Conservation (phyloP, 1,140 invertebrate genomes). For the Eueides isabella region DNA sequence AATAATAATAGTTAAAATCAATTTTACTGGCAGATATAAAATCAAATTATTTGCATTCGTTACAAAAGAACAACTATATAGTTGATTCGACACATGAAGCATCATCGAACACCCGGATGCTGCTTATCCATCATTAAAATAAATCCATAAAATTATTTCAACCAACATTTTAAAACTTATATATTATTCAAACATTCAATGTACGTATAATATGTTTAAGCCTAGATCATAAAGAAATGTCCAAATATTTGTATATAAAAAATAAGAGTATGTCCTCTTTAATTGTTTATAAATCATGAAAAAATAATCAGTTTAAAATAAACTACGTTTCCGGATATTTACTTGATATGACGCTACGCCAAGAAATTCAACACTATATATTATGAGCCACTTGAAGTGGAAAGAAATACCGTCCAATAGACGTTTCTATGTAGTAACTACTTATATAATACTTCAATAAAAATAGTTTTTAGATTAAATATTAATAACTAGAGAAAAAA, state of each 20-base stretch:
- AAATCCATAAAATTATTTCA: slow-evolving; percentile 32
- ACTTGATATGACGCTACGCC: no score
- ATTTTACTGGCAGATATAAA: slow-evolving; percentile 14
- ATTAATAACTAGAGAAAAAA: not conserved
- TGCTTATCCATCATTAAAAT: slow-evolving; percentile 4
- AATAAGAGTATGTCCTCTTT: not conserved
- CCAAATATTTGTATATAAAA: not conserved
- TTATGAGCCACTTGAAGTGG: no score
- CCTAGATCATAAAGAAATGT: no score
- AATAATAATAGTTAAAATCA: slow-evolving; percentile 12
- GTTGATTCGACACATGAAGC: slow-evolving; percentile 20
- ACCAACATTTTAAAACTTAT: slow-evolving; percentile 14
- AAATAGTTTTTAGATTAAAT: not conserved
- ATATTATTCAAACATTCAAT: slow-evolving; percentile 15
- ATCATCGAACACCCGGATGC: slow-evolving; percentile 23
- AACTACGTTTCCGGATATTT: no score
- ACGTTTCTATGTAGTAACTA: not conserved
- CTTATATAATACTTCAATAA: no score
- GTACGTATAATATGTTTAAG: not conserved
- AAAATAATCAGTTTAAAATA: no score
- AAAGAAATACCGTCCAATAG: not conserved
- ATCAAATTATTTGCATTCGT: slow-evolving; percentile 3
- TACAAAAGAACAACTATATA: slow-evolving; percentile 1
- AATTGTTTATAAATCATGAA: no score
- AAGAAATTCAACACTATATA: no score